Evolutionary conservation across 2,797 vertebrate genomes (phyloP).

Genomic region (Enteromius fasciolatus): DNA sequence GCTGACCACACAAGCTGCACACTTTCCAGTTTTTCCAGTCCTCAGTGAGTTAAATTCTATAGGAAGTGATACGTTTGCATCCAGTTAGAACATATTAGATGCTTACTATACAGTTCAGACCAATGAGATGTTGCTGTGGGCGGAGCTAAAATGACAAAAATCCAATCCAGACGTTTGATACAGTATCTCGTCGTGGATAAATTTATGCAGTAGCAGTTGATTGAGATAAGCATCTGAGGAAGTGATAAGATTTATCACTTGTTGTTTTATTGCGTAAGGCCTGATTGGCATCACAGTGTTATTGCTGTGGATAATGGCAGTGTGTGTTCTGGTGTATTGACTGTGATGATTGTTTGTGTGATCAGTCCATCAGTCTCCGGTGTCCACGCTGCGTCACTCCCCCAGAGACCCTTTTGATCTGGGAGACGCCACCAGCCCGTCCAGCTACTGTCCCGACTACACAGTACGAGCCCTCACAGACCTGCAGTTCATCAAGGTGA

Average conservation of each 20-base stretch:
- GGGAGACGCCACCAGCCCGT: conserved; percentile 76
- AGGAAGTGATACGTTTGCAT: background rate
- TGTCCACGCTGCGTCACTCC: conserved; percentile 75
- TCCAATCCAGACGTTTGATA: background rate
- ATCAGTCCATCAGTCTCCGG: conserved; percentile 87
- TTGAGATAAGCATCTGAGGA: conserved; percentile 26
- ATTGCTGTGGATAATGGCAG: background rate
- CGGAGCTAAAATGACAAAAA: background rate
- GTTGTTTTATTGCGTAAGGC: conserved; percentile 20
- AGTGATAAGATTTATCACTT: conserved; percentile 25
- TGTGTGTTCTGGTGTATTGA: background rate
- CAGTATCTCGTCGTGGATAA: background rate
- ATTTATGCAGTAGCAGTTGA: background rate
- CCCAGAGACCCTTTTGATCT: conserved; percentile 80
- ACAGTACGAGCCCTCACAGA: conserved; percentile 91
- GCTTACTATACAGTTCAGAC: background rate
- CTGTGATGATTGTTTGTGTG: conserved; percentile 3
- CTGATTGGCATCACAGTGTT: background rate
- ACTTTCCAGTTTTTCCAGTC: background rate
- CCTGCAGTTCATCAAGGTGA: conserved; percentile 88
- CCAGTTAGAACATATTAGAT: background rate
- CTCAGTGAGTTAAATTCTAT: background rate
- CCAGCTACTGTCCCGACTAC: conserved; percentile 90
- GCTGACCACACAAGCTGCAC: background rate
- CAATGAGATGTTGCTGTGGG: background rate